Conservation (phyloP, 2,113 vertebrate genomes). For the Ctenomys sociabilis region DNA sequence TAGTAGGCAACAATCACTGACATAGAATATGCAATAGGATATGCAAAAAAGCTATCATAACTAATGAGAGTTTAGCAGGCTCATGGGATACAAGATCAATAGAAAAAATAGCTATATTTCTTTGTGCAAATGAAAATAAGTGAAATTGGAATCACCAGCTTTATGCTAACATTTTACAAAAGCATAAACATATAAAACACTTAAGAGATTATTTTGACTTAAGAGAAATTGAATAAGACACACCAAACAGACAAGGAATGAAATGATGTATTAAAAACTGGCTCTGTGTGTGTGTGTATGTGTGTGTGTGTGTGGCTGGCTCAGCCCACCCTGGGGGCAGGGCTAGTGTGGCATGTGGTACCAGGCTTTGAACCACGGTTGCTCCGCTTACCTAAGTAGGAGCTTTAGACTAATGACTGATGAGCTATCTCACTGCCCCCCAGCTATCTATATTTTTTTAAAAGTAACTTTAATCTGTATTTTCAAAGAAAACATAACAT, state of each 20-base stretch:
- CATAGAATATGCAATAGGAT: neutral
- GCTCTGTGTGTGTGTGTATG: neutral
- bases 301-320: too few relatives aligned
- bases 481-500: slow-evolving; percentile 12
- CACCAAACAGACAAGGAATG: slow-evolving; percentile 13
- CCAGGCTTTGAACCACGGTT: too few relatives aligned
- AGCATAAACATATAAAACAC: slow-evolving; percentile 53
- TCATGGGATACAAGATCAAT: neutral
- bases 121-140: slow-evolving; percentile 42
- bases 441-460: slow-evolving; percentile 1
- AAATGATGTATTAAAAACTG: neutral
- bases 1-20: neutral
- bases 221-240: slow-evolving; percentile 37
- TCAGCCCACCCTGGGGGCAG: too few relatives aligned
- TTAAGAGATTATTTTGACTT: slow-evolving; percentile 20
- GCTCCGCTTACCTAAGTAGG: too few relatives aligned
- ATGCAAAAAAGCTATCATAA: neutral
- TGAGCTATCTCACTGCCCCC: too few relatives aligned
- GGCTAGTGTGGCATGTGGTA: too few relatives aligned
- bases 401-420: too few relatives aligned
- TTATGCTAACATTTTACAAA: neutral
- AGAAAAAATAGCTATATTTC: slow-evolving; percentile 39
- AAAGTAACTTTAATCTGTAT: slow-evolving; percentile 18
- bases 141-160: slow-evolving; percentile 36
- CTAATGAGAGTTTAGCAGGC: neutral